Base-by-base conservation (phyloP, 2,888 invertebrate genomes). In the Cabera pusaria region DNA sequence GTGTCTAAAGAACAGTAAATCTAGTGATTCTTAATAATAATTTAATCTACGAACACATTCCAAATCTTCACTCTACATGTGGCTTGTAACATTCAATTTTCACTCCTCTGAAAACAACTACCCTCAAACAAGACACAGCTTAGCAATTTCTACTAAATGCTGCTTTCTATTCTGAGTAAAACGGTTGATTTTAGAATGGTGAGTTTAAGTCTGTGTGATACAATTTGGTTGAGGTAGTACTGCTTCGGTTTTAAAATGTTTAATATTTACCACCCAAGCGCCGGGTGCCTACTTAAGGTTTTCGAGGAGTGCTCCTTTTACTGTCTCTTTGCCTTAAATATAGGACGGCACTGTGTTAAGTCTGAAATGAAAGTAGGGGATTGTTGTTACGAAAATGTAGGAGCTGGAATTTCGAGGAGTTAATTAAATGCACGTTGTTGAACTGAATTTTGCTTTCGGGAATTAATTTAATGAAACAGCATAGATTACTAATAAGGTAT, bases 81-180 rank as follows among this genome's bases (percentile, higher is more conserved):
- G 51, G 42, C 45, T 49, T 44, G 46, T 57, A 50, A 60, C 52
- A 64, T 66, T 65, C 58, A 65, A 64, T 65, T 64, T 61, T 54
- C 56, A 54, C 54, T 52, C 49, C 50, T 18, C 47, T 34, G 36
- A 42, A 52, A 51, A 26, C 34, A 5, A 35, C 49, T 43, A 42
- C 40, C 12, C 19, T 22, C 18, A 17, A 22, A 27, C 18, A 19
- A 8, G 29, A 10, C 56, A 64, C 58, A 69, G 62, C 1, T 1
- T 40, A 50, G 26, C 40, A 36, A 36, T 1, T 0, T 2, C 0
- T 3, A n/a, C n/a, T n/a, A n/a, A n/a, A n/a, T n/a, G n/a, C n/a
- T n/a, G n/a, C n/a, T n/a, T n/a, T n/a, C n/a, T n/a, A n/a, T n/a
- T n/a, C n/a, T n/a, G n/a, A n/a, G n/a, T n/a, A n/a, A n/a, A n/a